Conservation (phyloP, 2,888 invertebrate species). For the Drosophila algonquin region DNA sequence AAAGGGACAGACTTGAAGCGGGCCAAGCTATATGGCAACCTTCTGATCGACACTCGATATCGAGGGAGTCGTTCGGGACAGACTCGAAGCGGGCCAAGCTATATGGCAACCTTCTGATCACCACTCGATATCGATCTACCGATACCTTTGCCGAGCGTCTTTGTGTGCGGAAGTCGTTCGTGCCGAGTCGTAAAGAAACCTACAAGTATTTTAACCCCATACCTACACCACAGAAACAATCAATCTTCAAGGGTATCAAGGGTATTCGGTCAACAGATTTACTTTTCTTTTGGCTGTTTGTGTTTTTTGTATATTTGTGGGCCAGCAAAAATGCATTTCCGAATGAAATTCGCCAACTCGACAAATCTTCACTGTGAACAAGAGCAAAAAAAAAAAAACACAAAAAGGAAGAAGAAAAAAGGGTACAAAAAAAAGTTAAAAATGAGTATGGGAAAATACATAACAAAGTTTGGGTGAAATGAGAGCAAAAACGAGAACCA, state of each 20-base stretch:
- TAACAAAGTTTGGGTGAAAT: conserved; percentile 55
- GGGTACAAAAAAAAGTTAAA: conserved; percentile 10
- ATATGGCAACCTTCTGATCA: too few species aligned
- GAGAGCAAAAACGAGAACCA: conserved; percentile 58
- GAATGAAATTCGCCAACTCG: conserved; percentile 72
- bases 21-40: too few species aligned
- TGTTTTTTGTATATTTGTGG: conserved; percentile 10
- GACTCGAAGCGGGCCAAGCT: too few species aligned
- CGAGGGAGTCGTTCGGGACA: too few species aligned
- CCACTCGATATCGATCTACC: too few species aligned
- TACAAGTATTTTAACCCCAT: too few species aligned
- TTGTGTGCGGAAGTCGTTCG: too few species aligned
- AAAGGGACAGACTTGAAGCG: too few species aligned
- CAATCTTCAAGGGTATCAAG: not conserved
- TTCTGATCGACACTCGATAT: too few species aligned
- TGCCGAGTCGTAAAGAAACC: too few species aligned
- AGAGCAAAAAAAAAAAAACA: conserved; percentile 10
- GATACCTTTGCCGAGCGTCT: too few species aligned
- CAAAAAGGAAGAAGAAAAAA: conserved; percentile 6
- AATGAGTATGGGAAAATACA: conserved; percentile 39
- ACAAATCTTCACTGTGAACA: conserved; percentile 52
- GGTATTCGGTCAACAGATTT: not conserved
- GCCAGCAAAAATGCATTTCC: conserved; percentile 58
- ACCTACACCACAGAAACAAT: too few species aligned
- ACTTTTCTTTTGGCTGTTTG: not conserved